Conservation (phyloP, 2,888 invertebrate species). For the Masnerella sp. region DNA sequence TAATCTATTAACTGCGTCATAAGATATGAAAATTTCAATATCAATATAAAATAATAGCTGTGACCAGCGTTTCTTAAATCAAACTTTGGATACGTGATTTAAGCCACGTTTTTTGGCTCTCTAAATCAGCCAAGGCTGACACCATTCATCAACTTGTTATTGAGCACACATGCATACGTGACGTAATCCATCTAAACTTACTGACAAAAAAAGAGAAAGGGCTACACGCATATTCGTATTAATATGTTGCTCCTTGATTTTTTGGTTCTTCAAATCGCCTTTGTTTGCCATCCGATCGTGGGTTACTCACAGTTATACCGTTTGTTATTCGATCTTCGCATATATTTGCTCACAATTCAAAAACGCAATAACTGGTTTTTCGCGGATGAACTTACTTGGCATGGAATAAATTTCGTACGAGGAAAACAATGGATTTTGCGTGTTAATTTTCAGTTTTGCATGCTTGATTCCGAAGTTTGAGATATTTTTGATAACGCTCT, state of each 20-base stretch:
- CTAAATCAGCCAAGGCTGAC: constrained; percentile 27
- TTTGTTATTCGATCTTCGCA: constrained; percentile 37
- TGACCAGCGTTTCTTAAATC: constrained; percentile 6
- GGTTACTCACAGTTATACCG: neutral
- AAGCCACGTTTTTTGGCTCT: constrained; percentile 10
- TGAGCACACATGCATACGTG: constrained; percentile 23
- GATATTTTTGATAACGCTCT: neutral
- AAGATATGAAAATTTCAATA: too few relatives aligned
- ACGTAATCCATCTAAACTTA: constrained; percentile 19
- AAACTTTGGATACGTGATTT: neutral
- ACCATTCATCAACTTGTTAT: constrained; percentile 35
- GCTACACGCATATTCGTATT: neutral
- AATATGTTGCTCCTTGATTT: neutral
- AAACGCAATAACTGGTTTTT: constrained; percentile 37
- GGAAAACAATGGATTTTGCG: constrained; percentile 40
- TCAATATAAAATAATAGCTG: too few relatives aligned
- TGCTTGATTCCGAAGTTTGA: neutral
- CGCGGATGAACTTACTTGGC: constrained; percentile 15
- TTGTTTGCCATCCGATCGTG: too few relatives aligned
- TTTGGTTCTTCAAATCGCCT: neutral
- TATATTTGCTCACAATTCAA: constrained; percentile 30
- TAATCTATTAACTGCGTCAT: too few relatives aligned
- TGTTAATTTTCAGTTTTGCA: constrained; percentile 8
- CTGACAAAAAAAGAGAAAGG: constrained; percentile 34
- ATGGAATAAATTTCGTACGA: constrained; percentile 29